Conservation (phyloP, 2,888 invertebrate genomes). For the Caenorhabditis japonica region DNA sequence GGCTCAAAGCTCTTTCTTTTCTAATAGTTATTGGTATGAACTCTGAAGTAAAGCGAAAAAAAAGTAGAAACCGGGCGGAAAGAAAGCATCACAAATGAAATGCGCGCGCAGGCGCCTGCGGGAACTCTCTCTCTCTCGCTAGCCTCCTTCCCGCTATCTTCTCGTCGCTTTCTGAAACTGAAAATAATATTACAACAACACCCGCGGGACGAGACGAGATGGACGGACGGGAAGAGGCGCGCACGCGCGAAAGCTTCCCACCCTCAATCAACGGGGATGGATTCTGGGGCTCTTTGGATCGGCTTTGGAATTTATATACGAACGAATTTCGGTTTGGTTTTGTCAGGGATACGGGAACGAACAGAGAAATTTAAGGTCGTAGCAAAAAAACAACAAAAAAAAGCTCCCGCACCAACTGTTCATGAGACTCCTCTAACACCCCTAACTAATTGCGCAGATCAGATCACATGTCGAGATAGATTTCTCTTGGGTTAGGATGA, state of each 20-base stretch:
- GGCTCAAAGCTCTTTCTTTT: too few species aligned
- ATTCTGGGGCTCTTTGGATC: too few species aligned
- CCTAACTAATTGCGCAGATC: too few species aligned
- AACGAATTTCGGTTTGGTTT: neutral
- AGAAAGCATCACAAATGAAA: too few species aligned
- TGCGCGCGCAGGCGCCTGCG: constrained; percentile 3
- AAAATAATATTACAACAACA: constrained; percentile 54
- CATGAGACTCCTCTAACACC: too few species aligned
- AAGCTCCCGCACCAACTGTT: constrained; percentile 28
- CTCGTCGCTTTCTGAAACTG: constrained; percentile 28
- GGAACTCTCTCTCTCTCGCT: neutral
- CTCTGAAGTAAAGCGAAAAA: too few species aligned
- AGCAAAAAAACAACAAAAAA: neutral
- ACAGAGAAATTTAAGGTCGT: constrained; percentile 4
- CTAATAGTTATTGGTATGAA: too few species aligned
- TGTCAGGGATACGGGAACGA: neutral
- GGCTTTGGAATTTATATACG: neutral
- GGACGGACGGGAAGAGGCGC: constrained; percentile 16
- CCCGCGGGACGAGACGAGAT: neutral
- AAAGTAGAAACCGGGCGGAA: too few species aligned
- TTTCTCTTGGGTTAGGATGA: too few species aligned
- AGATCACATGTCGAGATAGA: too few species aligned
- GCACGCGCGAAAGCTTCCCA: constrained; percentile 30
- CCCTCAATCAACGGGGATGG: constrained; percentile 28
- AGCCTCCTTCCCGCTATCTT: neutral